phyloP scores from a whole-genome alignment of 2,888 invertebrate genomes.

The Trypoxylon attenuatum region DNA sequence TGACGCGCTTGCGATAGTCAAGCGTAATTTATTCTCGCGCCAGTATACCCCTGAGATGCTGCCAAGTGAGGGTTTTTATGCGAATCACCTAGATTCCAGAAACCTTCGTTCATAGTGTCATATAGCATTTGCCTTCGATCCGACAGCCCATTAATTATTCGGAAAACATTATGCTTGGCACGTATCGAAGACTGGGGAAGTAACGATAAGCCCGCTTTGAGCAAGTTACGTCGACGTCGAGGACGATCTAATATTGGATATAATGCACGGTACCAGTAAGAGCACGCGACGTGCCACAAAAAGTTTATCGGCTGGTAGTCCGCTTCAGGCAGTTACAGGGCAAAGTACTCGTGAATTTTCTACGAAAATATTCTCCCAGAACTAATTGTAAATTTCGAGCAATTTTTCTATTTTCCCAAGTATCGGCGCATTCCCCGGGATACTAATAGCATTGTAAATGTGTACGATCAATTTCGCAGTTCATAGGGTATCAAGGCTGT shows the following conservation, averaged over 20 bases:
- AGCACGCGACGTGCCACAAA: too few relatives aligned
- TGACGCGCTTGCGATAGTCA: too few relatives aligned
- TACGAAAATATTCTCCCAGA: neutral
- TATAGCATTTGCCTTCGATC: neutral
- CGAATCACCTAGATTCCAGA: too few relatives aligned
- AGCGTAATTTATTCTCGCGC: too few relatives aligned
- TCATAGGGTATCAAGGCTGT: neutral
- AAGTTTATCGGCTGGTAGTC: too few relatives aligned
- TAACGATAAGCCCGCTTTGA: slow-evolving; percentile 30
- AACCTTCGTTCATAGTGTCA: neutral
- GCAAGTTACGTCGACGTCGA: slow-evolving; percentile 18
- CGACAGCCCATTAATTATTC: slow-evolving; percentile 32
- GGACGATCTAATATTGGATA: too few relatives aligned
- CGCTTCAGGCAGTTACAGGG: too few relatives aligned
- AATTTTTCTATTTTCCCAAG: neutral
- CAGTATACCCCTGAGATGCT: too few relatives aligned
- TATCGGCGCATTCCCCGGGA: neutral
- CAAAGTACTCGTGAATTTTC: too few relatives aligned
- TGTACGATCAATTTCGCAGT: neutral
- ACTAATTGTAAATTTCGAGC: neutral
- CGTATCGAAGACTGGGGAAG: slow-evolving; percentile 24
- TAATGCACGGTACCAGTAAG: too few relatives aligned
- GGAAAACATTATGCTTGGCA: slow-evolving; percentile 22
- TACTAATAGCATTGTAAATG: neutral
- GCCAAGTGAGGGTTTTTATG: too few relatives aligned